Percentiles rank a stretch among this genome's conserved stretches.
Conservation (phyloP, 2,113 vertebrate species). For the Cyanocitta stelleri region DNA sequence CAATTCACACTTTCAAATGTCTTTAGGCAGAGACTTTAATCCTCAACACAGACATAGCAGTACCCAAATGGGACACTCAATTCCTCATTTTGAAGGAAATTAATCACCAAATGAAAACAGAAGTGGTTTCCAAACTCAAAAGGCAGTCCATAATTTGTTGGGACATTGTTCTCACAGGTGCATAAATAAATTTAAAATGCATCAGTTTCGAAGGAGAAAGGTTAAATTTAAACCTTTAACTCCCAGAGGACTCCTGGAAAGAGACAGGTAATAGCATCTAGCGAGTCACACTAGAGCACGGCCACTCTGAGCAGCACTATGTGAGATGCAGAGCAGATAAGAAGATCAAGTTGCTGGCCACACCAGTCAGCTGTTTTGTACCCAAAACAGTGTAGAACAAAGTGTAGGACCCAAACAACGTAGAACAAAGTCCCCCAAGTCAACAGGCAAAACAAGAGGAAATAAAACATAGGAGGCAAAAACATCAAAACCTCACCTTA, state of each 20-base stretch:
- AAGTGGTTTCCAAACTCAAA: not conserved
- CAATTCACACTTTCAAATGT: not conserved
- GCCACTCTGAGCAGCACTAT: not conserved
- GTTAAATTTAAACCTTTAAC: not conserved
- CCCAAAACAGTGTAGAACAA: rapidly evolving
- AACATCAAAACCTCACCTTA: not conserved
- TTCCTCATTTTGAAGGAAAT: not conserved
- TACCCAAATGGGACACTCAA: rapidly evolving
- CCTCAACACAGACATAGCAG: not conserved
- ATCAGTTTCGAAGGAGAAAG: not conserved
- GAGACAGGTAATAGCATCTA: not conserved
- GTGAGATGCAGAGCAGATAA: not conserved
- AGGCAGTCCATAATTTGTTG: not conserved
- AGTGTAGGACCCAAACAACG: not conserved
- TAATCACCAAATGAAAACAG: not conserved
- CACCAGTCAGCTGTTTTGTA: not conserved
- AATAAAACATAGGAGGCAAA: not conserved
- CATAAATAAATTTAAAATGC: not conserved
- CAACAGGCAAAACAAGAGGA: not conserved
- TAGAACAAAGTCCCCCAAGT: rapidly evolving
- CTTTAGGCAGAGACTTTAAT: not conserved
- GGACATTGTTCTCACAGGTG: not conserved
- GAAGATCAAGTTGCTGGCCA: not conserved
- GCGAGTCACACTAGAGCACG: not conserved
- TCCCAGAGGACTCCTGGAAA: not conserved